A percentile compares a stretch with the other conserved stretches of the same genome.
Evolutionary conservation across 2,113 vertebrate genomes (phyloP).

Genomic region (Mormoops blainvillei): DNA sequence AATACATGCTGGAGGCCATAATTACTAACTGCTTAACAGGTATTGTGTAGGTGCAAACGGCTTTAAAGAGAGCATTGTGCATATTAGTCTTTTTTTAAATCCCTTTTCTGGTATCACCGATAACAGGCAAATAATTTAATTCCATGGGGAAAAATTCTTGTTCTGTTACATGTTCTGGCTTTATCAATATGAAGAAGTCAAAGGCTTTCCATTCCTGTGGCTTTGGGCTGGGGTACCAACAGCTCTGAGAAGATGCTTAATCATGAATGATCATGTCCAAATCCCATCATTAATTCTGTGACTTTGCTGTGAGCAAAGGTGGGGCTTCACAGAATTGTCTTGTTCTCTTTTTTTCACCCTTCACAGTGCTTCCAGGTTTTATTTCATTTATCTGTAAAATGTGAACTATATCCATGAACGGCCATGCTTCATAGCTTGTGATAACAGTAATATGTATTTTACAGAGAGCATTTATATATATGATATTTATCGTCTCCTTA

Average conservation of each 20-base stretch:
- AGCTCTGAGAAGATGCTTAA: background rate
- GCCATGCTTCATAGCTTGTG: background rate
- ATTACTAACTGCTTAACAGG: background rate
- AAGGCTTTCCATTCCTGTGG: background rate
- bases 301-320: slow-evolving; percentile 17
- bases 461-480: background rate
- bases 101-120: background rate
- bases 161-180: background rate
- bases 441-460: background rate
- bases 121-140: background rate
- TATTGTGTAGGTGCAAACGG: background rate
- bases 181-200: background rate
- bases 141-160: background rate
- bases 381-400: background rate
- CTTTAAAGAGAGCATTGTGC: background rate
- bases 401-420: background rate
- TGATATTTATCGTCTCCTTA: background rate
- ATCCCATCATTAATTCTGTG: background rate
- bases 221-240: background rate
- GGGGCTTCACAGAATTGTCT: background rate
- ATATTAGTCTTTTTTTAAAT: background rate
- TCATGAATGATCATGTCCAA: background rate
- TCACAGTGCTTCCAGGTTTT: background rate
- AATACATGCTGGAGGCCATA: background rate
- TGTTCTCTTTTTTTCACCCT: background rate